phyloP scores from a whole-genome alignment of 2,888 invertebrate genomes.

The Seladonia tumulorum region DNA sequence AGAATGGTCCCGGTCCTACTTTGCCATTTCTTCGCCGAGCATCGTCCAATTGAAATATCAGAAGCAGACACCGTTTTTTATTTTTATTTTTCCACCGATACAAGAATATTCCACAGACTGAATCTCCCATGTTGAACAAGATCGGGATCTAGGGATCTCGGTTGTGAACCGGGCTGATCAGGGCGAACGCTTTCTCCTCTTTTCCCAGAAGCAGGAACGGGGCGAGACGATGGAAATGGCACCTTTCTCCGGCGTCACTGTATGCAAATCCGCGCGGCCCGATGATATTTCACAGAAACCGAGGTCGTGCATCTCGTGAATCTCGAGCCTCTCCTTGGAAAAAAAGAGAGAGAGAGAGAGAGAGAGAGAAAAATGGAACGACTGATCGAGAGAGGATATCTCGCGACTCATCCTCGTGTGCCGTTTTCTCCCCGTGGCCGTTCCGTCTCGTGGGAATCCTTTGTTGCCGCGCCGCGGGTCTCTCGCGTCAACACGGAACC shows the following conservation, averaged over 20 bases:
- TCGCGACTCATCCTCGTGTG: conserved; percentile 15
- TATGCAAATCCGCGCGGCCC: conserved; percentile 52
- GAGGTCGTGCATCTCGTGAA: conserved; percentile 62
- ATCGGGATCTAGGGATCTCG: not conserved
- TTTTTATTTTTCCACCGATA: too few species aligned
- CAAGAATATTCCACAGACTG: too few species aligned
- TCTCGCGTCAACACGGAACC: not conserved
- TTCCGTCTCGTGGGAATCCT: conserved; percentile 51
- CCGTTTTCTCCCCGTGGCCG: conserved; percentile 34
- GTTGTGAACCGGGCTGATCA: not conserved
- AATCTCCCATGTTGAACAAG: too few species aligned
- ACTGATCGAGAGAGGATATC: conserved; percentile 12
- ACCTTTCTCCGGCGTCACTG: conserved; percentile 47
- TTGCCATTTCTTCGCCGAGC: too few species aligned
- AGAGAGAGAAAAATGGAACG: conserved; percentile 35
- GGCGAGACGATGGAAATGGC: conserved; percentile 53
- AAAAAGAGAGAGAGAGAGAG: conserved; percentile 18
- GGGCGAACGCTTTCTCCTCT: conserved; percentile 44
- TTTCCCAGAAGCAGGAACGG: conserved; percentile 8
- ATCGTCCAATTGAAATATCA: too few species aligned
- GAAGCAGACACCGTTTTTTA: too few species aligned
- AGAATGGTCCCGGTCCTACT: too few species aligned
- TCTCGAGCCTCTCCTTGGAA: not conserved
- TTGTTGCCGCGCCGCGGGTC: conserved; percentile 16
- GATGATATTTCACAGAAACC: conserved; percentile 59